A percentile compares a stretch with the other conserved stretches of the same genome.
Conservation (phyloP, 2,888 invertebrate genomes). For the Notodonta ziczac region DNA sequence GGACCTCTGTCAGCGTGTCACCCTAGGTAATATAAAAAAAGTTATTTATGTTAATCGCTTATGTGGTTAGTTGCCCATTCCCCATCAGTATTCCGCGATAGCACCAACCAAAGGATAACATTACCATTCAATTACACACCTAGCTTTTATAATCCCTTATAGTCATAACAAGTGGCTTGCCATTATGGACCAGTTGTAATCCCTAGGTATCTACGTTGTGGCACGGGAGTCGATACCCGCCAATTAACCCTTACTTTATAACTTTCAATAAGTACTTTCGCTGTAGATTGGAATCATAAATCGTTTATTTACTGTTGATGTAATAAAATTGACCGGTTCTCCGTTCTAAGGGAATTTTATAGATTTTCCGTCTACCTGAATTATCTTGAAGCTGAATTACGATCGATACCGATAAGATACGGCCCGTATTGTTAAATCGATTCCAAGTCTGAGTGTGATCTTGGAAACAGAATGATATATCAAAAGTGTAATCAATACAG, state of each 20-base stretch:
- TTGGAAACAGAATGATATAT: no score
- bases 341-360: neutral
- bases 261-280: slow-evolving; percentile 17
- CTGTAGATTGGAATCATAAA: slow-evolving; percentile 11
- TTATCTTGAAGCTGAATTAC: slow-evolving; percentile 1
- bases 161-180: neutral
- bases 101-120: no score
- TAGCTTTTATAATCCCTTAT: neutral
- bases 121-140: neutral
- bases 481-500: no score
- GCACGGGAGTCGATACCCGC: slow-evolving; percentile 12
- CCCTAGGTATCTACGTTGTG: slow-evolving; percentile 12
- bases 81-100: no score
- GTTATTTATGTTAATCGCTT: no score
- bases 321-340: neutral
- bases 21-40: no score
- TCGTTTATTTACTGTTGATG: slow-evolving; percentile 6
- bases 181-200: slow-evolving; percentile 14
- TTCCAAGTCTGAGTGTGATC: no score
- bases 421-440: no score
- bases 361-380: neutral
- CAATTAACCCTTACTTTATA: slow-evolving; percentile 21
- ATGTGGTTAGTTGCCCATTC: no score
- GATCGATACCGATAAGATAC: neutral
- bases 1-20: no score